phyloP scores from a whole-genome alignment of 2,888 invertebrate genomes.

The Agriopis marginaria region DNA sequence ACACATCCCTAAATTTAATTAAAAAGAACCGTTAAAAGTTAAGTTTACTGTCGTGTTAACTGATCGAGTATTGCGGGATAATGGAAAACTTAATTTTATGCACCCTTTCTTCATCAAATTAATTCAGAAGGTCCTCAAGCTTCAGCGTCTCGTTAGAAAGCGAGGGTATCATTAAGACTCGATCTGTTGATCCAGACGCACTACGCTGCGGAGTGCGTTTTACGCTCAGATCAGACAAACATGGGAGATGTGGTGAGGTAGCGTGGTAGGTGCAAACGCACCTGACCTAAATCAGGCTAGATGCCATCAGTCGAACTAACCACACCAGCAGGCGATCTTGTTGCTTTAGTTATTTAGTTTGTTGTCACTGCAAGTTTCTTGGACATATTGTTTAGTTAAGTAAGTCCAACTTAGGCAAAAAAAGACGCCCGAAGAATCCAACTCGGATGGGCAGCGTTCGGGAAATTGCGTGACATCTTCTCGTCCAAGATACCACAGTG shows the following conservation, averaged over 20 bases:
- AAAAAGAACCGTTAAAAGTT: constrained; percentile 40
- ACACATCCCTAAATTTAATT: constrained; percentile 36
- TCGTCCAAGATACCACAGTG: too few species aligned
- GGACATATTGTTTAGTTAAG: too few species aligned
- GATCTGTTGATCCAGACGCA: not conserved
- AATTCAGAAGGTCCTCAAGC: constrained; percentile 25
- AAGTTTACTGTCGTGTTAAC: constrained; percentile 42
- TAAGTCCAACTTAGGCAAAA: too few species aligned
- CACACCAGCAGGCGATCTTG: too few species aligned
- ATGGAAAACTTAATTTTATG: constrained; percentile 35
- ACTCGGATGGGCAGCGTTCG: too few species aligned
- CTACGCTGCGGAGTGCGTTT: not conserved
- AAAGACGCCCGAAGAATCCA: too few species aligned
- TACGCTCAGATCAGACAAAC: not conserved
- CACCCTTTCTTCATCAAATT: constrained; percentile 32
- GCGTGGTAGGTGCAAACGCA: too few species aligned
- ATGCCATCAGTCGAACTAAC: too few species aligned
- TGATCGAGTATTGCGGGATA: constrained; percentile 41
- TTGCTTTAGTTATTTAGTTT: too few species aligned
- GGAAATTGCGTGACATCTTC: too few species aligned
- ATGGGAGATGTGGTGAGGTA: not conserved
- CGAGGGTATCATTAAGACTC: not conserved
- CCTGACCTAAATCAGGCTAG: too few species aligned
- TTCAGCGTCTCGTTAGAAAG: constrained; percentile 5
- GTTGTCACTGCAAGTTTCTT: too few species aligned